Base-by-base conservation (phyloP, 2,113 vertebrate species). In the Zingel zingel region DNA sequence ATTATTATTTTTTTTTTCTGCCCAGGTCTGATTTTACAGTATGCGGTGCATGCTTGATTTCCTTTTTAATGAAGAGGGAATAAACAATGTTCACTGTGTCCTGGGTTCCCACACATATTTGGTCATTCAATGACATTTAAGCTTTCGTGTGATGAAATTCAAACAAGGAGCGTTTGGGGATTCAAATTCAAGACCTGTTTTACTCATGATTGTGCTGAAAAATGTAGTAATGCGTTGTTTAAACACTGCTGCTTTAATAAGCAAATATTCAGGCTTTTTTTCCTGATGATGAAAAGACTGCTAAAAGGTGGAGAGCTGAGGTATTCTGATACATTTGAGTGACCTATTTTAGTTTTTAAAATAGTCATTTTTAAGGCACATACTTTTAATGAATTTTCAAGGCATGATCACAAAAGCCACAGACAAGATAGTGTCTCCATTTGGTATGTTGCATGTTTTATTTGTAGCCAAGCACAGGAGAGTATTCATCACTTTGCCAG, bases 381-480 rank as follows among this genome's bases (percentile, higher is more conserved):
- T 16, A 39, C 58, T 50, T 33, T 86, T 71, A 23, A 73, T 64
- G 58, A 19, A 76, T 73, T 61, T 75, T 51, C 50, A 64, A 78
- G 14, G 66, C 12, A 80, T 54, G 2, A 25, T 39, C 19, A 74
- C 39, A 84, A 77, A 86, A 75, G 71, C 12, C 45, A 82, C 74
- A 91, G 12, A 36, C 74, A 48, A 53, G 36, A 74, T 36, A n/a
- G 39, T 19, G 57, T 74, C 59, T 65, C 11, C 30, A 65, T 87
- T 88, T 89, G 86, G 84, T 91, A 83, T 47, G 71, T 79, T 73
- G 80, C 67, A 85, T 80, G 69, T 85, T 95, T 95, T 94, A 94
- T 95, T 95, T 69, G 82, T 86, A 88, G 83, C 84, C 88, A 86
- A 91, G 81, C 90, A 88, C 81, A 85, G 85, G 70, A 90, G 89